These are phyloP conservation scores for Mionectes olivaceus DNA, from an alignment of 2,797 vertebrate species.

Conservation along the genomic window DNA sequence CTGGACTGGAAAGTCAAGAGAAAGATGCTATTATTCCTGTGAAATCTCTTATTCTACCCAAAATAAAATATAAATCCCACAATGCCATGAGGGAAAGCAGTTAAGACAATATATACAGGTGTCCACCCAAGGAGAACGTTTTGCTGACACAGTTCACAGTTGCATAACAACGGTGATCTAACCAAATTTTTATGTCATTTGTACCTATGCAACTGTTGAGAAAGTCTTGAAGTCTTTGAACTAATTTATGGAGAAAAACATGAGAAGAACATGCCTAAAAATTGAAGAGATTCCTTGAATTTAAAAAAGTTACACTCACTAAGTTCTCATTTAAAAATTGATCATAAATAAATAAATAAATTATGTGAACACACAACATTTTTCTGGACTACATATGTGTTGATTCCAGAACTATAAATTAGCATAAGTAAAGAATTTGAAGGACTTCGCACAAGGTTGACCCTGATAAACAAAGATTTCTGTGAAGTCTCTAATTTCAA, in stretches of 20 bases:
- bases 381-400: neutral
- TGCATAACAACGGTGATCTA: neutral
- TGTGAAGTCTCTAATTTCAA: neutral
- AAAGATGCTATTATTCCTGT: neutral
- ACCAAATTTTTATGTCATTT: neutral
- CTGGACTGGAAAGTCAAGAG: neutral
- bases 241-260: neutral
- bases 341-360: neutral
- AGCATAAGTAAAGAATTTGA: neutral
- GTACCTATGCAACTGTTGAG: neutral
- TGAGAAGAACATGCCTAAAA: neutral
- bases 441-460: neutral
- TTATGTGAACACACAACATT: fast-evolving
- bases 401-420: neutral
- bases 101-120: neutral
- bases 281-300: neutral
- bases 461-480: neutral
- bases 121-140: neutral
- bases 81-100: neutral
- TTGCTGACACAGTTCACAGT: neutral
- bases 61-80: neutral
- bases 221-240: neutral
- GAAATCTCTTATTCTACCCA: neutral
- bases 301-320: neutral
- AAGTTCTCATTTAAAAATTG: neutral